phyloP scores from a whole-genome alignment of 2,888 invertebrate species.

The Chrysolina americana region DNA sequence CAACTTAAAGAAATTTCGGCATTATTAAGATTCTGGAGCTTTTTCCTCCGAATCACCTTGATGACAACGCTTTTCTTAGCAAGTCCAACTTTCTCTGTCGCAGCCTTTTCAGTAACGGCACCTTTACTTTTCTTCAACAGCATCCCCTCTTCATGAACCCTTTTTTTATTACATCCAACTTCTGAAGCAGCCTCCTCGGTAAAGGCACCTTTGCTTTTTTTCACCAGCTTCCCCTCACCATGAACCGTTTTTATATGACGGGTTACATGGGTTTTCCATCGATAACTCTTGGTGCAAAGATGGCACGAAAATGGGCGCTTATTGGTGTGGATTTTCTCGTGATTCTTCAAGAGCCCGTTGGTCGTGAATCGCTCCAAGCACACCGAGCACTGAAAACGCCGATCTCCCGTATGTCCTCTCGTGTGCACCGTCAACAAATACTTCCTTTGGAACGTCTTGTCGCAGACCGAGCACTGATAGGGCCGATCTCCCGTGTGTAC shows the following conservation, averaged over 20 bases:
- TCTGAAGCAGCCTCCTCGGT: neutral
- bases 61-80: neutral
- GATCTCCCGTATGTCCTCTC: constrained; percentile 8
- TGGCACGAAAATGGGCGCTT: neutral
- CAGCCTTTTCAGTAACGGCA: neutral
- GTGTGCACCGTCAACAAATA: neutral
- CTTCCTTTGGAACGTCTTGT: neutral
- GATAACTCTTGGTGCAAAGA: neutral
- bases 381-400: neutral
- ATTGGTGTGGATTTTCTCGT: neutral
- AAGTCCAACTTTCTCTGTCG: neutral
- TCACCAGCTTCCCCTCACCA: neutral
- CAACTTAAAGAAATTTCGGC: neutral
- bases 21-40: neutral
- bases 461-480: neutral
- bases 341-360: neutral
- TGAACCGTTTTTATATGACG: neutral
- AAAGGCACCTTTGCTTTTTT: neutral
- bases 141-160: neutral
- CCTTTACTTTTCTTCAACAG: neutral
- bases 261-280: neutral
- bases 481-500: neutral
- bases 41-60: neutral
- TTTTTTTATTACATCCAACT: neutral
- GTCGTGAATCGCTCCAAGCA: neutral